These are phyloP conservation scores for Addax nasomaculatus DNA, from an alignment of 2,113 vertebrate species.

Conservation along the genomic window DNA sequence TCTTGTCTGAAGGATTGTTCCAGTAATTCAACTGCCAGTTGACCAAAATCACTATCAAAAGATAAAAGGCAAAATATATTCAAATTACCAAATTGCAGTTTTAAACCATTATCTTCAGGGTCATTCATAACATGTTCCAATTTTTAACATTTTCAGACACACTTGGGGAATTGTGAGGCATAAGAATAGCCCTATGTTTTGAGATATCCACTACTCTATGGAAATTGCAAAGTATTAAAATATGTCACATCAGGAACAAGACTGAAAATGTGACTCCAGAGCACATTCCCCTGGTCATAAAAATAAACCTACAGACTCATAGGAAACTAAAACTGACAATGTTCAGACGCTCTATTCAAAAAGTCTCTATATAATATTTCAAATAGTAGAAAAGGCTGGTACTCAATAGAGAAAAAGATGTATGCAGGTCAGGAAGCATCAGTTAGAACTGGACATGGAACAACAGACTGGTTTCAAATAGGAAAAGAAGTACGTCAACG, in stretches of 20 bases:
- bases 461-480: no score
- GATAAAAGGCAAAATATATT: conserved; percentile 41
- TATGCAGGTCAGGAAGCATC: no score
- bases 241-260: background rate
- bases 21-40: conserved; percentile 93
- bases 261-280: background rate
- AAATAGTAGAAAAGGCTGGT: background rate
- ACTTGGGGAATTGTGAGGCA: background rate
- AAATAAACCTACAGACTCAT: background rate
- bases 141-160: conserved; percentile 23
- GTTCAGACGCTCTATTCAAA: background rate
- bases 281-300: background rate
- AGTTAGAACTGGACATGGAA: no score
- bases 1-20: conserved; percentile 98
- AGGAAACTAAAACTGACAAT: background rate
- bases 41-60: conserved; percentile 91
- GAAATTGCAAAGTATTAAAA: conserved; percentile 9
- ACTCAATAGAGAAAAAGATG: background rate
- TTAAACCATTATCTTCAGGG: conserved; percentile 7
- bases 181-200: background rate
- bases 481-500: no score
- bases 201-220: background rate
- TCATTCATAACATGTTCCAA: background rate
- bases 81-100: background rate
- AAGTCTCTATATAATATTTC: background rate